Evolutionary conservation across 2,888 invertebrate genomes (phyloP).

Genomic region (Cryptocheilus praepositus): DNA sequence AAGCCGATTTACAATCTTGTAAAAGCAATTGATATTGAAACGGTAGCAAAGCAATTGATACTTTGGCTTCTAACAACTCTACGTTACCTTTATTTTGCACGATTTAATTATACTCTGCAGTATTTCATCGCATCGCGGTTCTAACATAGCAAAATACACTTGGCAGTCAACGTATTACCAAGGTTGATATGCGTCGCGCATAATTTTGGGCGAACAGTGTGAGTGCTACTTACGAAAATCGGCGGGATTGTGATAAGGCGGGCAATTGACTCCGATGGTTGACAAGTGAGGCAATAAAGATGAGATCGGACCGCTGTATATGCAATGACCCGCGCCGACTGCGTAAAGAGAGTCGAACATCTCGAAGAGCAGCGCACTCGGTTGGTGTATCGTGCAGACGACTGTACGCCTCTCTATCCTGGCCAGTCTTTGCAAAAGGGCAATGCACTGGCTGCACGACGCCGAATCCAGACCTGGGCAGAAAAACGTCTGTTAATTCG

Average conservation of each 20-base stretch:
- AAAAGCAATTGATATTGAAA: too few species aligned
- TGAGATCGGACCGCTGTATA: slow-evolving; percentile 87
- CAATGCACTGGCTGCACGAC: slow-evolving; percentile 89
- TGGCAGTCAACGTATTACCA: too few species aligned
- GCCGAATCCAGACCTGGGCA: slow-evolving; percentile 87
- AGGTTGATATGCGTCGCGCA: too few species aligned
- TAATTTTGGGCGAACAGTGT: neutral
- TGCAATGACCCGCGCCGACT: slow-evolving; percentile 87
- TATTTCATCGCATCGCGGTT: too few species aligned
- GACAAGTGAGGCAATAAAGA: slow-evolving; percentile 87
- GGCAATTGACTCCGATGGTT: slow-evolving; percentile 86
- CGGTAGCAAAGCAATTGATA: too few species aligned
- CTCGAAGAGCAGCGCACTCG: slow-evolving; percentile 93
- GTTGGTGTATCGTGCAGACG: slow-evolving; percentile 95
- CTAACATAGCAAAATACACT: too few species aligned
- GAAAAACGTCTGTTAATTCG: neutral
- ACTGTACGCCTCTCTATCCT: slow-evolving; percentile 88
- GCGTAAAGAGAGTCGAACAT: slow-evolving; percentile 94
- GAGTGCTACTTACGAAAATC: slow-evolving; percentile 87
- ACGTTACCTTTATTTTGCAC: too few species aligned
- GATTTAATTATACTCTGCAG: too few species aligned
- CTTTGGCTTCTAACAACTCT: too few species aligned
- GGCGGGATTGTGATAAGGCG: slow-evolving; percentile 96
- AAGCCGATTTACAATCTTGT: too few species aligned
- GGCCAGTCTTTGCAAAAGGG: slow-evolving; percentile 87